phyloP scores from a whole-genome alignment of 1,140 invertebrate species.

The Ruditapes philippinarum region DNA sequence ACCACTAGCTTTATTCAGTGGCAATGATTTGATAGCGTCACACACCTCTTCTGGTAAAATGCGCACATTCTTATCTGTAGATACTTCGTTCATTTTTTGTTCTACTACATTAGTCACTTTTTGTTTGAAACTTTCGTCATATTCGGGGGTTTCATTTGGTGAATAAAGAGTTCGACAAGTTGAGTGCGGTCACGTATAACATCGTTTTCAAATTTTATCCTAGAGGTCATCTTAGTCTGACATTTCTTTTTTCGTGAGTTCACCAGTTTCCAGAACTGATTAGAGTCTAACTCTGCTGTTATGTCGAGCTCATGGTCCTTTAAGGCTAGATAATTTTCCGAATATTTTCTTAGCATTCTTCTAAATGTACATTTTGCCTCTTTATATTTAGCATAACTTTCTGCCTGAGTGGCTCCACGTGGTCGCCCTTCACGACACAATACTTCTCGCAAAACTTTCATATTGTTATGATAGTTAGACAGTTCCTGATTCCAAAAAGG shows the following conservation, averaged over 20 bases:
- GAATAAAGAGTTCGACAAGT: neutral
- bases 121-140: neutral
- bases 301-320: neutral
- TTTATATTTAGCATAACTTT: neutral
- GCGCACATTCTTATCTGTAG: too few species aligned
- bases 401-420: neutral
- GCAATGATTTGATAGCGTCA: neutral
- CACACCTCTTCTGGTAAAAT: too few species aligned
- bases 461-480: neutral
- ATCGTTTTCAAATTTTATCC: neutral
- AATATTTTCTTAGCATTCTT: conserved; percentile 12
- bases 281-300: neutral
- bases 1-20: neutral
- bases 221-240: neutral
- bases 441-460: neutral
- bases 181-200: neutral
- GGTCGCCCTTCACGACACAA: conserved; percentile 18
- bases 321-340: neutral
- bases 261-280: conserved; percentile 30
- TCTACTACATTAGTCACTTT: neutral
- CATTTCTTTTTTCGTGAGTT: neutral
- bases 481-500: neutral
- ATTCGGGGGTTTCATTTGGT: neutral
- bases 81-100: too few species aligned
- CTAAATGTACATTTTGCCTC: neutral